Conservation (phyloP, 2,113 vertebrate species). For the Holacanthus passer region DNA sequence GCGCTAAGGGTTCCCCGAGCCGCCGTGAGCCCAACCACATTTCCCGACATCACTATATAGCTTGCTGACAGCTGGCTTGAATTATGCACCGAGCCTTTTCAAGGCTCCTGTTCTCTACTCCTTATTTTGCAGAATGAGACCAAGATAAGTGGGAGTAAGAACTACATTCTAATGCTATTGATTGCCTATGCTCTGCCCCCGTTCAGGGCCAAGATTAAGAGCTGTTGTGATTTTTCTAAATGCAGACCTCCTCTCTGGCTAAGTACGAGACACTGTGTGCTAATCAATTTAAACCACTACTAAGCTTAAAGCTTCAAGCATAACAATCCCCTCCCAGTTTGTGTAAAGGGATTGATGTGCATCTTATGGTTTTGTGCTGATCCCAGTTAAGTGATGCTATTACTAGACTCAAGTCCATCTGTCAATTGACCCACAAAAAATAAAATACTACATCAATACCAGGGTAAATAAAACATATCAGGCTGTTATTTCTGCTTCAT, state of each 20-base stretch:
- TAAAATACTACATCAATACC: slow-evolving; percentile 18
- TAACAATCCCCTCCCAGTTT: slow-evolving; percentile 30
- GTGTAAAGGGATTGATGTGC: slow-evolving; percentile 24
- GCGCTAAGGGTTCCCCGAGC: slow-evolving; percentile 19
- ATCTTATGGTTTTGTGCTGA: slow-evolving; percentile 37
- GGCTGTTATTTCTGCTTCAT: background rate
- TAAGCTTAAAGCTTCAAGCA: slow-evolving; percentile 38
- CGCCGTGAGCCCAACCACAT: slow-evolving; percentile 5
- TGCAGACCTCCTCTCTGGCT: slow-evolving; percentile 43
- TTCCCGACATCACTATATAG: slow-evolving; percentile 37
- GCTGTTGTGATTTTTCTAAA: slow-evolving; percentile 72
- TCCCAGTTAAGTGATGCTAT: slow-evolving; percentile 60
- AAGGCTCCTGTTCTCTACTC: slow-evolving; percentile 28
- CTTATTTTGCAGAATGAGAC: slow-evolving; percentile 58
- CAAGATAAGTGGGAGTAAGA: slow-evolving; percentile 70
- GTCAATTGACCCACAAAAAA: slow-evolving; percentile 26
- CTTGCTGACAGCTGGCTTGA: slow-evolving; percentile 53
- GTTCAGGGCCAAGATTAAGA: slow-evolving; percentile 74
- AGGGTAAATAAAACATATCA: background rate
- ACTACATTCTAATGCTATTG: slow-evolving; percentile 74
- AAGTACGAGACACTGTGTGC: slow-evolving; percentile 54
- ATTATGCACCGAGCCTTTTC: slow-evolving; percentile 48
- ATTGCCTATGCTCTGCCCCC: slow-evolving; percentile 68
- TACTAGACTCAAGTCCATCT: slow-evolving; percentile 29
- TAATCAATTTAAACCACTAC: slow-evolving; percentile 69